These are phyloP conservation scores for Cheilosia variabilis DNA, from an alignment of 2,888 invertebrate genomes.

Conservation along the genomic window DNA sequence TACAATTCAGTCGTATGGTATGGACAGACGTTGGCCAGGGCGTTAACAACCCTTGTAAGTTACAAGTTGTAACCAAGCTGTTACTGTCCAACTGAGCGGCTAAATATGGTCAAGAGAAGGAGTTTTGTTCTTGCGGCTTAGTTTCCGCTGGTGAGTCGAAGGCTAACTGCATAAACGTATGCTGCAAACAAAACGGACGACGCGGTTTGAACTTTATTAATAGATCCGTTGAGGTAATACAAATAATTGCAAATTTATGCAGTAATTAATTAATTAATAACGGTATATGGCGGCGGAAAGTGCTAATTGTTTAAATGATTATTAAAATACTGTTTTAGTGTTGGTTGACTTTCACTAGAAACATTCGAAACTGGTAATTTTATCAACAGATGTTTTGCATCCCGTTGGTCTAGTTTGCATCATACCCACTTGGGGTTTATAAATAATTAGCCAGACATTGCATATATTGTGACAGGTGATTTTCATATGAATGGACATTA, in stretches of 20 bases:
- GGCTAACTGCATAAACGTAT: conserved; percentile 24
- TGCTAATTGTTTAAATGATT: conserved; percentile 27
- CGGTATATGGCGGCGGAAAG: not conserved
- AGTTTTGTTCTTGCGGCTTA: not conserved
- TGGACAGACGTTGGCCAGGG: conserved; percentile 31
- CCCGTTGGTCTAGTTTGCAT: conserved; percentile 1
- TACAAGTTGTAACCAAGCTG: not conserved
- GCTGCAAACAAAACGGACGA: not conserved
- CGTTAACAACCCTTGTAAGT: conserved; percentile 23
- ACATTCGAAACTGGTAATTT: not conserved
- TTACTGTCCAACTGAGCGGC: conserved; percentile 1
- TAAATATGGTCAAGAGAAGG: not conserved
- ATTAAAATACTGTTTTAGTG: not conserved
- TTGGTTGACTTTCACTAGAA: not conserved
- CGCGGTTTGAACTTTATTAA: conserved; percentile 31
- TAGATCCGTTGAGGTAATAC: conserved; percentile 57
- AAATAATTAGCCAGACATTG: not conserved
- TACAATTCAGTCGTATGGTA: not conserved
- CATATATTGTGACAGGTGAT: not conserved
- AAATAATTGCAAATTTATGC: conserved; percentile 45
- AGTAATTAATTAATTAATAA: conserved; percentile 50
- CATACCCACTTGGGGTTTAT: not conserved
- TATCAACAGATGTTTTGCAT: not conserved
- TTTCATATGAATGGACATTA: too few relatives aligned
- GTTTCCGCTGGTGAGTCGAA: conserved; percentile 15